Evolutionary conservation across 2,113 vertebrate genomes (phyloP).

Genomic region (Nanorana parkeri): DNA sequence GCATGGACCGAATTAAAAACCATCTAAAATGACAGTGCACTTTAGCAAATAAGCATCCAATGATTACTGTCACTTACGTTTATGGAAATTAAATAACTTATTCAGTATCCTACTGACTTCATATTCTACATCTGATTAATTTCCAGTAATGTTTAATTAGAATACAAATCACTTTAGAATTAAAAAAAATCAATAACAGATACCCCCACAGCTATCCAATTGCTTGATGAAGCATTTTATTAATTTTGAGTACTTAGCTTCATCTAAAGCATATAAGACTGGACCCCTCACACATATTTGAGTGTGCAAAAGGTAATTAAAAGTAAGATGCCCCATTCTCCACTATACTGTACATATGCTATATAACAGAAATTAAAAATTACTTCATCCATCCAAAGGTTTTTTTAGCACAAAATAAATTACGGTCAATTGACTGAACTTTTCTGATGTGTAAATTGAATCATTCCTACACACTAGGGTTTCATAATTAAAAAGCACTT

Average conservation of each 20-base stretch:
- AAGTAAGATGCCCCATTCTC: conserved; percentile 5
- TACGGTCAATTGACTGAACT: conserved; percentile 62
- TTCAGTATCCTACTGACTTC: conserved; percentile 15
- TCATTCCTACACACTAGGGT: conserved; percentile 63
- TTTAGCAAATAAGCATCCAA: background rate
- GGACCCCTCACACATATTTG: background rate
- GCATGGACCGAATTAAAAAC: too few relatives aligned
- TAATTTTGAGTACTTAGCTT: conserved; percentile 16
- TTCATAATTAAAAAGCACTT: conserved; percentile 71
- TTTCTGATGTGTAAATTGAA: conserved; percentile 69
- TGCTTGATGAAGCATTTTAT: conserved; percentile 46
- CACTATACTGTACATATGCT: conserved; percentile 6
- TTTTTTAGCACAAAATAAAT: conserved; percentile 66
- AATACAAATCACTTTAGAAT: conserved; percentile 38
- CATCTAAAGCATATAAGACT: conserved; percentile 6
- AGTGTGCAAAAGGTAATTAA: background rate
- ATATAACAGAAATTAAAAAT: conserved; percentile 29
- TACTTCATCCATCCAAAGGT: background rate
- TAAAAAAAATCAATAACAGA: conserved; percentile 43
- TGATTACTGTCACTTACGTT: conserved; percentile 1
- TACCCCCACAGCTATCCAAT: conserved; percentile 24
- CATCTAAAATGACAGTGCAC: too few relatives aligned
- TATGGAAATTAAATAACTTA: conserved; percentile 37
- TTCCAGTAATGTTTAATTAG: conserved; percentile 47
- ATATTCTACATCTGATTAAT: conserved; percentile 51